These are phyloP conservation scores for Campoletis raptor DNA, from an alignment of 2,888 invertebrate genomes.

Conservation along the genomic window DNA sequence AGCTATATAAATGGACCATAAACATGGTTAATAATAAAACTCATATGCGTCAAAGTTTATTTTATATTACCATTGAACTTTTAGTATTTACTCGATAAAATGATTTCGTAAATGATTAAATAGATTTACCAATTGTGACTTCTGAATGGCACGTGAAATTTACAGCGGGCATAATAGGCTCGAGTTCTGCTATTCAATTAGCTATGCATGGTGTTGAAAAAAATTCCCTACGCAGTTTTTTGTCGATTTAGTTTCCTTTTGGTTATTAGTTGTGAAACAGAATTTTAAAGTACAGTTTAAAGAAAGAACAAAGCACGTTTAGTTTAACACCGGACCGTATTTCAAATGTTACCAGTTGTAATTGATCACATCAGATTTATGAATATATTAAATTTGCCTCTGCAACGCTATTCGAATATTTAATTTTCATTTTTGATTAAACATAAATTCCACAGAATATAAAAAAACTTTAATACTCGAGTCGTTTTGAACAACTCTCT, in stretches of 20 bases:
- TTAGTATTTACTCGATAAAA: neutral
- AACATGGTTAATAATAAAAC: neutral
- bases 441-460: neutral
- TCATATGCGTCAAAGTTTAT: neutral
- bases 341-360: neutral
- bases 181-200: neutral
- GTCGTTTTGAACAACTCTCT: neutral
- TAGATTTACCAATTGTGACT: neutral
- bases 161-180: neutral
- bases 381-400: neutral
- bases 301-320: neutral
- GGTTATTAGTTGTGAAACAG: neutral
- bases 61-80: neutral
- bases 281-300: neutral
- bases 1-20: neutral
- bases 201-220: neutral
- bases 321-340: neutral
- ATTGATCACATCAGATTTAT: neutral
- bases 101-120: neutral
- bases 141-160: neutral
- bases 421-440: neutral
- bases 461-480: neutral
- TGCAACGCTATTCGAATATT: neutral
- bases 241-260: neutral
- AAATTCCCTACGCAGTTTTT: neutral